Evolutionary conservation across 2,797 vertebrate genomes (phyloP).

Genomic region (Prunella strophiata): DNA sequence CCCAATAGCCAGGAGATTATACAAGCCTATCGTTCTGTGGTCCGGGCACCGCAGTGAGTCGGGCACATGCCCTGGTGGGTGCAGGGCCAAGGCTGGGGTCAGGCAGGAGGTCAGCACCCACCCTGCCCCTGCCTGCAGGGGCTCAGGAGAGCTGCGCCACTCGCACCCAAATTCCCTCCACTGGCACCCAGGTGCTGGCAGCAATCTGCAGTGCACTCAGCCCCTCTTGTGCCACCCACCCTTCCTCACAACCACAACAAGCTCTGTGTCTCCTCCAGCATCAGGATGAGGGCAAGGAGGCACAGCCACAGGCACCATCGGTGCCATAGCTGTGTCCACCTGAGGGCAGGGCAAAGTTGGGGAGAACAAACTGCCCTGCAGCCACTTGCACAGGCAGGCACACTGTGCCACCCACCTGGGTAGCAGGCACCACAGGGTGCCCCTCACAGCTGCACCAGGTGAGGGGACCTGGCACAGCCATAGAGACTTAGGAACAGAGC

Average conservation of each 20-base stretch:
- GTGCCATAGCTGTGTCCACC: not conserved
- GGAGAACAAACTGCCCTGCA: not conserved
- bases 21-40: conserved; percentile 81
- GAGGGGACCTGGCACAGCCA: not conserved
- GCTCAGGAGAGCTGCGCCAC: not conserved
- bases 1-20: conserved; percentile 86
- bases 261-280: not conserved
- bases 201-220: not conserved
- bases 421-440: not conserved
- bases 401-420: not conserved
- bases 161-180: not conserved
- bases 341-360: not conserved
- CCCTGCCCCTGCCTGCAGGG: fast-evolving
- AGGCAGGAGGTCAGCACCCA: fast-evolving
- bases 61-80: fast-evolving
- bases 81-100: not conserved
- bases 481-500: fast-evolving
- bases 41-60: conserved; percentile 24
- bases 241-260: not conserved
- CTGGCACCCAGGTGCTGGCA: not conserved
- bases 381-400: not conserved
- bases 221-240: not conserved
- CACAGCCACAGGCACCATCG: fast-evolving
- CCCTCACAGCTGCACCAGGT: fast-evolving
- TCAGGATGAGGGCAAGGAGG: not conserved